Conservation (phyloP, 2,113 vertebrate genomes). For the Lichenostomus cassidix region DNA sequence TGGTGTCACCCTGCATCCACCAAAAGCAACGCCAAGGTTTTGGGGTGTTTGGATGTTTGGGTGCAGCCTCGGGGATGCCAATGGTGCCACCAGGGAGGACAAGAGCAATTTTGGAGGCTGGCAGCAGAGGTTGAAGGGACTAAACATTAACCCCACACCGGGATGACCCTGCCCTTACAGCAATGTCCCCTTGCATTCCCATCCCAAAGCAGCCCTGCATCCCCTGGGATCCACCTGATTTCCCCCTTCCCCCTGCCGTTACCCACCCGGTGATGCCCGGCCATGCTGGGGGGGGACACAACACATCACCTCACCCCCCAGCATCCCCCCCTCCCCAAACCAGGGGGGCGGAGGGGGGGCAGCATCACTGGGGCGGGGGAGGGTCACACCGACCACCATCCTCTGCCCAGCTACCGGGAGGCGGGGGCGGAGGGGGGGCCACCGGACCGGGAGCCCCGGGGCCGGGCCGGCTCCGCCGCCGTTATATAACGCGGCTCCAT, state of each 20-base stretch:
- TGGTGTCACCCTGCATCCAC: background rate
- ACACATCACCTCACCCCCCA: background rate
- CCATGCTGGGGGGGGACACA: background rate
- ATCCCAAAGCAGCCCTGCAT: background rate
- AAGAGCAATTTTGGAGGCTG: background rate
- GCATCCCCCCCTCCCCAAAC: background rate
- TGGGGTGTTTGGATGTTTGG: background rate
- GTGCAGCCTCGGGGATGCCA: background rate
- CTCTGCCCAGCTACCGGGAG: background rate
- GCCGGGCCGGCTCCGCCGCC: background rate
- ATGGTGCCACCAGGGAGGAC: background rate
- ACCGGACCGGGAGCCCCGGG: background rate
- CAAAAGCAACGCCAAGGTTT: background rate
- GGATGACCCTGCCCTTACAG: background rate
- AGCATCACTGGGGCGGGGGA: background rate
- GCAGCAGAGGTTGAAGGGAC: rapidly evolving
- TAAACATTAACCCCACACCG: background rate
- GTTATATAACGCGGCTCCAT: slow-evolving; percentile 53
- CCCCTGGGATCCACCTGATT: background rate
- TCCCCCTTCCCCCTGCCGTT: too few species aligned
- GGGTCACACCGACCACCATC: background rate
- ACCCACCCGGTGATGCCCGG: background rate
- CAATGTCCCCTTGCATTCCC: too few species aligned
- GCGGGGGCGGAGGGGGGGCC: background rate
- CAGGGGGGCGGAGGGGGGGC: background rate